These are phyloP conservation scores for Drosophila barbarae DNA, from an alignment of 2,888 invertebrate species.

Conservation along the genomic window DNA sequence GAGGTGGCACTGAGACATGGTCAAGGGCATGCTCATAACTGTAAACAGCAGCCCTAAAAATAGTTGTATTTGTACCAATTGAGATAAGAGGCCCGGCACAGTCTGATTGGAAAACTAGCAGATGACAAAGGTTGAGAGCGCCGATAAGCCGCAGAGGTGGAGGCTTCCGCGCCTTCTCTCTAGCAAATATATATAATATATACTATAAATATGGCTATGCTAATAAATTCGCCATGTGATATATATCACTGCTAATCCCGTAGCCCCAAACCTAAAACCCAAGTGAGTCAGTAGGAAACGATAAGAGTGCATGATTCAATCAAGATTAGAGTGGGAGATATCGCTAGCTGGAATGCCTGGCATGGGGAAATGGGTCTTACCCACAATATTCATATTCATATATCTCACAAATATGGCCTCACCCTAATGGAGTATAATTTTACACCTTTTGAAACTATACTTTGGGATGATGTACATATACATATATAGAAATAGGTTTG, in stretches of 20 bases:
- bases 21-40: conserved; percentile 55
- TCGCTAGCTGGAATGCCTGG: neutral
- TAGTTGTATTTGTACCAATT: conserved; percentile 1
- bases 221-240: conserved; percentile 13
- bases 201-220: conserved; percentile 1
- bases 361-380: neutral
- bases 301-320: conserved; percentile 31
- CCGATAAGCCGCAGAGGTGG: neutral
- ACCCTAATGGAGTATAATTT: neutral
- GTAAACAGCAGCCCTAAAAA: conserved; percentile 28
- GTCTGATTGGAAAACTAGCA: conserved; percentile 12
- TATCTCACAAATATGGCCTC: conserved; percentile 3
- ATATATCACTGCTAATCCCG: conserved; percentile 22
- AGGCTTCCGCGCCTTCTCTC: neutral
- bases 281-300: conserved; percentile 18
- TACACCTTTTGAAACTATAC: neutral
- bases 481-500: too few relatives aligned
- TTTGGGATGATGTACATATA: too few relatives aligned
- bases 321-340: conserved; percentile 15
- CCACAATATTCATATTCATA: neutral
- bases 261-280: neutral
- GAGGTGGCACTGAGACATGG: conserved; percentile 9
- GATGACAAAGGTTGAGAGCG: conserved; percentile 5
- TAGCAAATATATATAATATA: neutral
- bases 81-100: conserved; percentile 10